phyloP scores from a whole-genome alignment of 2,113 vertebrate genomes.

The Sclerurus mexicanus region DNA sequence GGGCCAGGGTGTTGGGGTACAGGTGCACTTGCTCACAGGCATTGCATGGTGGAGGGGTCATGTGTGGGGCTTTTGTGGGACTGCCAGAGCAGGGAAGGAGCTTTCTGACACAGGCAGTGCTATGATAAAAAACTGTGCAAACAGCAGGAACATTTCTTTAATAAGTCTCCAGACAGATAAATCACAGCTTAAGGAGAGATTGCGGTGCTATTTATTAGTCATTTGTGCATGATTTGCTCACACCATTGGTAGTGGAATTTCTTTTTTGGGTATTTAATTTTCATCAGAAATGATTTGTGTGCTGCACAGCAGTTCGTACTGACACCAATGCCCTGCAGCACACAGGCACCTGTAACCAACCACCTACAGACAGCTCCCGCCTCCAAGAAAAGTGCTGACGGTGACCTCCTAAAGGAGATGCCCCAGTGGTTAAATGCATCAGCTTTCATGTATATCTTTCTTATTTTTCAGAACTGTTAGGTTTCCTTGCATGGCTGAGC shows the following conservation, averaged over 20 bases:
- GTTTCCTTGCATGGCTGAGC: background rate
- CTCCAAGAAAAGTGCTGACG: background rate
- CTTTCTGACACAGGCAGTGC: background rate
- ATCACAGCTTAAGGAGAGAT: conserved; percentile 44
- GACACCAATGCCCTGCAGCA: background rate
- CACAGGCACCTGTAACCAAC: background rate
- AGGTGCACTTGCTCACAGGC: background rate
- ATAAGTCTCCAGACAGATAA: conserved; percentile 55
- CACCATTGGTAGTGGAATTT: conserved; percentile 33
- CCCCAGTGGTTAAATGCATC: background rate
- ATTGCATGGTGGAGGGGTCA: background rate
- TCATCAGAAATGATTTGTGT: conserved; percentile 39
- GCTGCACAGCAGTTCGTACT: background rate
- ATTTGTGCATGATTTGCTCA: conserved; percentile 58
- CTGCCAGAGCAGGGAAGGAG: background rate
- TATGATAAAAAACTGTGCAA: conserved; percentile 4
- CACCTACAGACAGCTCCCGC: background rate
- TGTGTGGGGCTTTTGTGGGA: background rate
- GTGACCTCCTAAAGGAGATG: background rate
- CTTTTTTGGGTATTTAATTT: conserved; percentile 50
- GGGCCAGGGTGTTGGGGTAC: background rate
- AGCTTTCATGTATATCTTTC: background rate
- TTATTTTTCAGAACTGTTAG: background rate
- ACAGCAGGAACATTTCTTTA: conserved; percentile 38
- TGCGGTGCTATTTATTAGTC: conserved; percentile 39